phyloP scores from a whole-genome alignment of 1,140 invertebrate genomes.

The Drosophila melanica region DNA sequence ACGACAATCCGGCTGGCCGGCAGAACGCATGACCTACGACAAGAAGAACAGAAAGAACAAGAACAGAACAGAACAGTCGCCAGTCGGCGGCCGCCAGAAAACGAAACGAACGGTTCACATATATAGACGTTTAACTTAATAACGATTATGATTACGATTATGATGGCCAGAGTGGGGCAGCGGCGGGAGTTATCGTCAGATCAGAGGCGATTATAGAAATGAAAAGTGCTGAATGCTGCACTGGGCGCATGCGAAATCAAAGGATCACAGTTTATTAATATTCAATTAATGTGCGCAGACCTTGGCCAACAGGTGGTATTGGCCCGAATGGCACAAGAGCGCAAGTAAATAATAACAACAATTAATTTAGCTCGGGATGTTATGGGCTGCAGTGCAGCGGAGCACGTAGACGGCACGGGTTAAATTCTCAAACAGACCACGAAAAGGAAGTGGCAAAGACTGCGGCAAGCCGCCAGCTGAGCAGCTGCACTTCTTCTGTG shows the following conservation, averaged over 20 bases:
- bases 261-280: conserved; percentile 70
- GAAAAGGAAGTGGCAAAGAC: conserved; percentile 81
- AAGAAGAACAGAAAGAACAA: conserved; percentile 12
- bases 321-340: conserved; percentile 13
- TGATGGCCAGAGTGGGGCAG: conserved; percentile 8
- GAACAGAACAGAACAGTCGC: background rate
- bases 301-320: conserved; percentile 61
- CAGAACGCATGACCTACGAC: conserved; percentile 66
- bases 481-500: conserved; percentile 15
- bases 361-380: conserved; percentile 68
- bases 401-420: conserved; percentile 63
- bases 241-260: conserved; percentile 37
- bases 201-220: conserved; percentile 53
- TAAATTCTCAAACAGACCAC: conserved; percentile 72
- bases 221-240: conserved; percentile 42
- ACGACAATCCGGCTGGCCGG: conserved; percentile 34
- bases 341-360: conserved; percentile 73
- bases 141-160: conserved; percentile 62
- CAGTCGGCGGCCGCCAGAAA: conserved; percentile 44
- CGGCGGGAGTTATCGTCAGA: background rate
- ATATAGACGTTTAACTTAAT: conserved; percentile 66
- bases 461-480: conserved; percentile 67
- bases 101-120: conserved; percentile 28
- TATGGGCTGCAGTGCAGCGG: conserved; percentile 38
- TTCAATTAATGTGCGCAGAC: conserved; percentile 68